phyloP scores from a whole-genome alignment of 2,888 invertebrate species.

The Danaus chrysippus region DNA sequence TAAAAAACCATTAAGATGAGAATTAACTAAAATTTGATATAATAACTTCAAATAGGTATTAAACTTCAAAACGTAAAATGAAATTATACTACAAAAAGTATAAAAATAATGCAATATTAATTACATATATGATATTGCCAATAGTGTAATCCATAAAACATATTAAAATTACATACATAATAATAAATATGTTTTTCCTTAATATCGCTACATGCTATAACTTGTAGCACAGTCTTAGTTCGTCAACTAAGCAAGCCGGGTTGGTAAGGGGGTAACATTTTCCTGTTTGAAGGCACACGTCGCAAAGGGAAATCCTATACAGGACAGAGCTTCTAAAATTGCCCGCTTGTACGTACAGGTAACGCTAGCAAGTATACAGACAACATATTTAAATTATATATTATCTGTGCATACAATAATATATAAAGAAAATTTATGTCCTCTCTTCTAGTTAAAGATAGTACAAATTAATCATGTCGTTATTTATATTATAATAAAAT shows the following conservation, averaged over 20 bases:
- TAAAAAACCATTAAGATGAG: too few relatives aligned
- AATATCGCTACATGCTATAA: constrained; percentile 33
- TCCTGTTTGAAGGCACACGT: constrained; percentile 78
- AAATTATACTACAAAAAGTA: too few relatives aligned
- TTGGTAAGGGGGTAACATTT: constrained; percentile 62
- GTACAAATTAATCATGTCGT: too few relatives aligned
- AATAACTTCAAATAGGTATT: too few relatives aligned
- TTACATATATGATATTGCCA: too few relatives aligned
- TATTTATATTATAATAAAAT: too few relatives aligned
- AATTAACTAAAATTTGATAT: too few relatives aligned
- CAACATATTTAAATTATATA: constrained; percentile 8
- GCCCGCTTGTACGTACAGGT: constrained; percentile 62
- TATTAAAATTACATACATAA: too few relatives aligned
- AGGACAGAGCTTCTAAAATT: constrained; percentile 76
- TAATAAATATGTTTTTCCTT: background rate
- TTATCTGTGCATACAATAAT: background rate
- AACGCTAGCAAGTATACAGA: constrained; percentile 39
- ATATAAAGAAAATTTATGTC: background rate
- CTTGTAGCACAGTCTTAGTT: constrained; percentile 41
- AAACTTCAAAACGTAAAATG: too few relatives aligned
- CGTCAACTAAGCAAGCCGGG: constrained; percentile 69
- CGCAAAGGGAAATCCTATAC: constrained; percentile 75
- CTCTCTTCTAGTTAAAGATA: too few relatives aligned
- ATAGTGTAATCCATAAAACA: too few relatives aligned
- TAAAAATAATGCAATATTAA: too few relatives aligned